A percentile compares a stretch with the other conserved stretches of the same genome.
Conservation (phyloP, 2,888 invertebrate genomes). For the Plebejus melissa region DNA sequence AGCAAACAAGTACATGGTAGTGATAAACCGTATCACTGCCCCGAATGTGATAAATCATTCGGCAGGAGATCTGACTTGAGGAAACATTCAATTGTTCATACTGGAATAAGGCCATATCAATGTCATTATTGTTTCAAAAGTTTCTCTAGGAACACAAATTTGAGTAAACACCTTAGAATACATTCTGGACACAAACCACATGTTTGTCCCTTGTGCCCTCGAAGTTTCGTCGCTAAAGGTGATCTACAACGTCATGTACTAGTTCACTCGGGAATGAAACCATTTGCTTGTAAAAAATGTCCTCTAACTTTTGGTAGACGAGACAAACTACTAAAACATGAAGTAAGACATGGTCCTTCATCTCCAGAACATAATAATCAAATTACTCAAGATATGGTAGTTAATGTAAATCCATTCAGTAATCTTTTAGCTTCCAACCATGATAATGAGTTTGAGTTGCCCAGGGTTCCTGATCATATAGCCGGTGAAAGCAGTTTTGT, state of each 20-base stretch:
- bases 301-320: slow-evolving; percentile 82
- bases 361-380: slow-evolving; percentile 55
- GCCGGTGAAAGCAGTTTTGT: slow-evolving; percentile 70
- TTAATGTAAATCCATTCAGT: slow-evolving; percentile 80
- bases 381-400: slow-evolving; percentile 77
- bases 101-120: slow-evolving; percentile 86
- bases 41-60: slow-evolving; percentile 84
- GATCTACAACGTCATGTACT: slow-evolving; percentile 83
- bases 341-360: slow-evolving; percentile 78
- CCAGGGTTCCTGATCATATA: slow-evolving; percentile 74
- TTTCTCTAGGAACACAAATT: slow-evolving; percentile 87
- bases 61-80: slow-evolving; percentile 84
- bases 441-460: slow-evolving; percentile 65
- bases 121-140: slow-evolving; percentile 86
- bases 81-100: slow-evolving; percentile 87
- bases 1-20: slow-evolving; percentile 83
- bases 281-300: slow-evolving; percentile 83
- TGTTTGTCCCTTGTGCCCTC: slow-evolving; percentile 85
- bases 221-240: slow-evolving; percentile 84
- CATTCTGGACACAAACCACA: slow-evolving; percentile 85
- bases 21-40: slow-evolving; percentile 85
- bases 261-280: slow-evolving; percentile 83
- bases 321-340: slow-evolving; percentile 84
- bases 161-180: slow-evolving; percentile 86
- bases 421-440: slow-evolving; percentile 64